phyloP scores from a whole-genome alignment of 2,797 vertebrate genomes.

The Sphaeramia orbicularis region DNA sequence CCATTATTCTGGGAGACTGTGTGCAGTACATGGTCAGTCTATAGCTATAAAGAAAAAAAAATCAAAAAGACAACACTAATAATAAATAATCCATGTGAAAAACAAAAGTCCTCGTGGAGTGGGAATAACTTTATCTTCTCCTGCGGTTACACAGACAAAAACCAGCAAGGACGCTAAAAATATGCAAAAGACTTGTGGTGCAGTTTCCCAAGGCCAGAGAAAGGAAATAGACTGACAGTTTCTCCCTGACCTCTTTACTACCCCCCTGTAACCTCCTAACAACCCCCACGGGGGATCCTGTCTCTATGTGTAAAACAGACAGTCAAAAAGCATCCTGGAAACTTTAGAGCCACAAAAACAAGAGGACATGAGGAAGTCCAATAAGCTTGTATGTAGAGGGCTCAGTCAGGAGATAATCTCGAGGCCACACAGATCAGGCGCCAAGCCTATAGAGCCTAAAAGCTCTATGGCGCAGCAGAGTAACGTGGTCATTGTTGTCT shows the following conservation, averaged over 20 bases:
- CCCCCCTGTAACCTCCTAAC: constrained; percentile 81
- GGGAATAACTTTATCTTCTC: constrained; percentile 72
- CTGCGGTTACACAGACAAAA: constrained; percentile 69
- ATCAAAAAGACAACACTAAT: constrained; percentile 53
- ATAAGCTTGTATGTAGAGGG: constrained; percentile 76
- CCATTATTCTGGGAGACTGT: constrained; percentile 61
- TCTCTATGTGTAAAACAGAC: constrained; percentile 89
- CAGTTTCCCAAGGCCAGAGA: constrained; percentile 88
- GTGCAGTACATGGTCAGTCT: constrained; percentile 45
- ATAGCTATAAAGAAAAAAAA: constrained; percentile 16
- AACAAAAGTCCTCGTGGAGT: constrained; percentile 61
- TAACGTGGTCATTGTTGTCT: constrained; percentile 77
- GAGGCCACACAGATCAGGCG: constrained; percentile 80
- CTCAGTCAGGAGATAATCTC: constrained; percentile 79
- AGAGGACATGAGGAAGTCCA: constrained; percentile 77
- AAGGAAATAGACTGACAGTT: constrained; percentile 88
- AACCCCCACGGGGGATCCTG: constrained; percentile 82
- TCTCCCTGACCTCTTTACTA: constrained; percentile 85
- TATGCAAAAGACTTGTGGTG: constrained; percentile 82
- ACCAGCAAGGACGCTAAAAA: constrained; percentile 79
- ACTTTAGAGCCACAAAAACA: constrained; percentile 77
- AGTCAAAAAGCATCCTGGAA: constrained; percentile 86
- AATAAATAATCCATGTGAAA: constrained; percentile 77
- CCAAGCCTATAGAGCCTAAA: constrained; percentile 68
- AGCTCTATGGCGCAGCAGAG: constrained; percentile 51